Conservation (phyloP, 2,888 invertebrate genomes). For the Agrotis segetum region DNA sequence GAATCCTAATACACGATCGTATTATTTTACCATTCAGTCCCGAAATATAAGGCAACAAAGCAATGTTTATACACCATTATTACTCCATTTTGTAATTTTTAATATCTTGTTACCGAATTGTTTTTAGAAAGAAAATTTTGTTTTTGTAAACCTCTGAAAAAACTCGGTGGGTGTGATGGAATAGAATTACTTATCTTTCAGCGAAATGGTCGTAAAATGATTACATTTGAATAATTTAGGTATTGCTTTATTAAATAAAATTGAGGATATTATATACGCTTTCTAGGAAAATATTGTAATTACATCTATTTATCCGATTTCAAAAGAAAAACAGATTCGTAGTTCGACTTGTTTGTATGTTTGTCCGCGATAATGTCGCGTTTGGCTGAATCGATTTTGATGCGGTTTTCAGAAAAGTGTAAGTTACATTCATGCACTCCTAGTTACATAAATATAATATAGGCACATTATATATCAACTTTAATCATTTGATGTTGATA, state of each 20-base stretch:
- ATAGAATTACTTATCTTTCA: conserved; percentile 11
- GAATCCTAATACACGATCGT: not conserved
- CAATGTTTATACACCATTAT: conserved; percentile 13
- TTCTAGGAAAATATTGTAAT: not conserved
- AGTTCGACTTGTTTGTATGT: no score
- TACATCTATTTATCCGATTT: not conserved
- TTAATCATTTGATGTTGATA: no score
- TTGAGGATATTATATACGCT: not conserved
- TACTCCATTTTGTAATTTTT: not conserved
- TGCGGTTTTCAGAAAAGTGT: no score
- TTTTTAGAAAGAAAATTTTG: not conserved
- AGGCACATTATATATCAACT: no score
- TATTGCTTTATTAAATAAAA: not conserved
- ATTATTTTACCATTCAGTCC: conserved; percentile 7
- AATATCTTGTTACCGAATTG: conserved; percentile 1
- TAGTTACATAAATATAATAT: no score
- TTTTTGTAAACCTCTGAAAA: not conserved
- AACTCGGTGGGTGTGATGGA: conserved; percentile 8
- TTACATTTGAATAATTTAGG: conserved; percentile 15
- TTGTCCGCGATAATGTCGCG: no score
- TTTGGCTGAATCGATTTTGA: no score
- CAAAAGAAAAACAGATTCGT: no score
- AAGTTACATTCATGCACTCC: no score
- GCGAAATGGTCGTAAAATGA: not conserved
- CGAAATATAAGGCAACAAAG: not conserved